phyloP scores from a whole-genome alignment of 2,113 vertebrate species.

The Isurus oxyrinchus region DNA sequence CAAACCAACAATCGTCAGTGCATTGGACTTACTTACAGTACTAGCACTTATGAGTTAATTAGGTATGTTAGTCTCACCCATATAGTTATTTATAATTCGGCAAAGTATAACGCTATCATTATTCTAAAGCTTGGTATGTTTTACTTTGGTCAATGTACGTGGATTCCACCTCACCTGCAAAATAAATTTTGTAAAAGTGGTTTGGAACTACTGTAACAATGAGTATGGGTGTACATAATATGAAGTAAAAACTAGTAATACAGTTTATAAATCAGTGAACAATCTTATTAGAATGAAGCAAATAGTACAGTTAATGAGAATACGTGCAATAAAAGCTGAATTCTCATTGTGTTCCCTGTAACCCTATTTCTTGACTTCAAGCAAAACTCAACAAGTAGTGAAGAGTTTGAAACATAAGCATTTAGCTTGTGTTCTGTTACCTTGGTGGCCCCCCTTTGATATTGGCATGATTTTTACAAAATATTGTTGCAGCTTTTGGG shows the following conservation, averaged over 20 bases:
- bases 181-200: not conserved
- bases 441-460: not conserved
- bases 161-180: not conserved
- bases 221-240: not conserved
- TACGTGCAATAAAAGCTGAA: not conserved
- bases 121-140: not conserved
- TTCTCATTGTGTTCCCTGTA: not conserved
- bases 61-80: not conserved
- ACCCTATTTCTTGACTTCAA: not conserved
- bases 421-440: not conserved
- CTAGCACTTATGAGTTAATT: not conserved
- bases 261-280: not conserved
- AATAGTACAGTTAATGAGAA: not conserved
- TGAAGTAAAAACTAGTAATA: not conserved
- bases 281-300: not conserved
- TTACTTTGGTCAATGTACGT: not conserved
- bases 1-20: not conserved
- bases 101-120: not conserved
- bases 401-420: not conserved
- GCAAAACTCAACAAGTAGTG: not conserved
- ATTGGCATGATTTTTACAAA: not conserved
- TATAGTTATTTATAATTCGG: slow-evolving; percentile 13
- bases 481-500: not conserved
- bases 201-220: not conserved
- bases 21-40: not conserved